Evolutionary conservation across 1,140 invertebrate species (phyloP).

Genomic region (Lethrus apterus): DNA sequence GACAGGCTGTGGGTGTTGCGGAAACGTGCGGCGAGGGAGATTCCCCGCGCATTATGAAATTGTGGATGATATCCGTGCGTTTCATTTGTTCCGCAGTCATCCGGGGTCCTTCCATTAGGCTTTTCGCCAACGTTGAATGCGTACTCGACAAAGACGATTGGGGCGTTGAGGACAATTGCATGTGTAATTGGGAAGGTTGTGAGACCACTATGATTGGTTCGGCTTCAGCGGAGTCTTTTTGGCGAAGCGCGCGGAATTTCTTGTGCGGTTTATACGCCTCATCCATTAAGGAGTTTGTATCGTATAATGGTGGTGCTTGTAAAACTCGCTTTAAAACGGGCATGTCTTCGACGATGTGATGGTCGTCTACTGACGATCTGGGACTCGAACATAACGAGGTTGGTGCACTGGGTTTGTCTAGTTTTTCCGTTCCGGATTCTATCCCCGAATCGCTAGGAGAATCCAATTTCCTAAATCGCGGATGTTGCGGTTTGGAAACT

Average conservation of each 20-base stretch:
- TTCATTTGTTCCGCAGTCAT: conserved; percentile 85
- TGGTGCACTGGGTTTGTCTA: conserved; percentile 64
- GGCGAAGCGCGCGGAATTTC: conserved; percentile 78
- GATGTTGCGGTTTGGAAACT: conserved; percentile 46
- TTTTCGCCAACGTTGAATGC: conserved; percentile 79
- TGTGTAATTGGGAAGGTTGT: conserved; percentile 39
- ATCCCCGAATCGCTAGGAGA: conserved; percentile 89
- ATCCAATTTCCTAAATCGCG: conserved; percentile 69
- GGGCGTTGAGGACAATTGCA: conserved; percentile 14
- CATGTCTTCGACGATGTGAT: conserved; percentile 78
- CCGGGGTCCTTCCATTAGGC: conserved; percentile 78
- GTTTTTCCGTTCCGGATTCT: conserved; percentile 82
- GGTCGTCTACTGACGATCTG: conserved; percentile 75
- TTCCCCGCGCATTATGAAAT: conserved; percentile 75
- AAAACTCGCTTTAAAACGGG: conserved; percentile 85
- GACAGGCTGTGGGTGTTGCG: conserved; percentile 35
- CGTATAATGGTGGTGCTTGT: conserved; percentile 82
- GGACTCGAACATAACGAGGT: conserved; percentile 80
- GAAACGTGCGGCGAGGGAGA: conserved; percentile 30
- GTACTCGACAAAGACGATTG: conserved; percentile 61
- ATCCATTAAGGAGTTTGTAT: conserved; percentile 85
- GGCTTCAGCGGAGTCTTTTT: conserved; percentile 70
- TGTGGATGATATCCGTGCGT: conserved; percentile 81
- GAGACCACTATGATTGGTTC: conserved; percentile 48
- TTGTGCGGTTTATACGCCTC: conserved; percentile 93